Conservation (phyloP, 2,113 vertebrate genomes). For the Chiloscyllium plagiosum region DNA sequence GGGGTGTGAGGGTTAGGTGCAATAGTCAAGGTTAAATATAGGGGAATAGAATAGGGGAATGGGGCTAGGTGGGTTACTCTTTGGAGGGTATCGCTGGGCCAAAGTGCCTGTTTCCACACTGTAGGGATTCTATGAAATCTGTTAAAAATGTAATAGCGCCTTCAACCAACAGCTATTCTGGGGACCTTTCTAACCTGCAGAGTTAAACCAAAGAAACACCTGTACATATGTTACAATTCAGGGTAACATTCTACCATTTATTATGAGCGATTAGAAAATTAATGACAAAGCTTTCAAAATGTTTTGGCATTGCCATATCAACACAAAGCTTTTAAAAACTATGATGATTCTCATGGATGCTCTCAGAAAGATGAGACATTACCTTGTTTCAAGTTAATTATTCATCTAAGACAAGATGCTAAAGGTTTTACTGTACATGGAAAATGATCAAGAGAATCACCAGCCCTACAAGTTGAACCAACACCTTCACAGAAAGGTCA, state of each 20-base stretch:
- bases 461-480: neutral
- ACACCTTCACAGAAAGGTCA: neutral
- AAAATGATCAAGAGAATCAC: neutral
- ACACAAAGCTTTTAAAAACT: neutral
- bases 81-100: no score
- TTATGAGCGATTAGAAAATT: neutral
- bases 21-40: no score
- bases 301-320: neutral
- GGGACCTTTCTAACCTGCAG: no score
- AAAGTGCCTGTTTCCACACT: no score
- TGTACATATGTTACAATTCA: neutral
- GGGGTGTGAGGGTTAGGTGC: no score
- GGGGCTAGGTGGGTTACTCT: no score
- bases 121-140: neutral
- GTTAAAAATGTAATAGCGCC: neutral
- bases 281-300: neutral
- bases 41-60: no score
- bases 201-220: neutral
- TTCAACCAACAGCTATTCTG: no score
- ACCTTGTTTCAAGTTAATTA: neutral
- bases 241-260: neutral
- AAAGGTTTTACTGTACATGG: neutral
- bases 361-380: neutral
- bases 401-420: neutral
- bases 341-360: neutral